Evolutionary conservation across 2,797 vertebrate genomes (phyloP).

Genomic region (Limnodromus scolopaceus): DNA sequence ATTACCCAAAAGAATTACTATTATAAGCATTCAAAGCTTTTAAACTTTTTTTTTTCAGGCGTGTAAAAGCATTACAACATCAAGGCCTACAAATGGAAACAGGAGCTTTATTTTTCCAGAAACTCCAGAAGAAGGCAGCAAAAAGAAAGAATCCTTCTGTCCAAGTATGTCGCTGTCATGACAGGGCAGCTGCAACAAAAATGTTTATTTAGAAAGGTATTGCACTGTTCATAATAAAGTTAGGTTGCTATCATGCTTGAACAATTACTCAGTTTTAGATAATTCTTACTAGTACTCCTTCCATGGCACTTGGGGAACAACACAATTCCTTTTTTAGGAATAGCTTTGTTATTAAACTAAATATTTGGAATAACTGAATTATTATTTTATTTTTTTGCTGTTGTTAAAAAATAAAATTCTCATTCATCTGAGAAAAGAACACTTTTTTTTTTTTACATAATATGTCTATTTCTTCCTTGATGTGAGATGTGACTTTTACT

Average conservation of each 20-base stretch:
- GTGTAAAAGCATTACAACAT: background rate
- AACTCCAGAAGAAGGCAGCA: background rate
- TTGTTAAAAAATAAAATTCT: background rate
- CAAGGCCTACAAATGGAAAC: background rate
- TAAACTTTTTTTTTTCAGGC: background rate
- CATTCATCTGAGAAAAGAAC: background rate
- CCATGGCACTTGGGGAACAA: background rate
- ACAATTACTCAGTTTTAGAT: background rate
- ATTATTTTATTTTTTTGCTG: background rate
- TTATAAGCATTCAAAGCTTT: background rate
- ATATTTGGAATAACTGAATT: background rate
- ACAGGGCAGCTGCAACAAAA: background rate
- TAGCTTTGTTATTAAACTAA: background rate
- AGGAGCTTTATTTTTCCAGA: background rate
- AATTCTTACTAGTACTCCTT: background rate
- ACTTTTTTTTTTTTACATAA: background rate
- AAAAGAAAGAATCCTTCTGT: background rate
- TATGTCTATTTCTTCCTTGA: background rate
- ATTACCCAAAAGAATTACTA: background rate
- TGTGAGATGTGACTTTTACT: background rate
- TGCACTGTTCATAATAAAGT: background rate
- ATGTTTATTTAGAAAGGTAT: background rate
- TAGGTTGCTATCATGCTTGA: background rate
- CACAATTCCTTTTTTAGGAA: background rate
- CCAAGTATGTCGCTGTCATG: background rate